Base-by-base conservation (phyloP, 2,797 vertebrate species). In the Gadopsis bispinosus region DNA sequence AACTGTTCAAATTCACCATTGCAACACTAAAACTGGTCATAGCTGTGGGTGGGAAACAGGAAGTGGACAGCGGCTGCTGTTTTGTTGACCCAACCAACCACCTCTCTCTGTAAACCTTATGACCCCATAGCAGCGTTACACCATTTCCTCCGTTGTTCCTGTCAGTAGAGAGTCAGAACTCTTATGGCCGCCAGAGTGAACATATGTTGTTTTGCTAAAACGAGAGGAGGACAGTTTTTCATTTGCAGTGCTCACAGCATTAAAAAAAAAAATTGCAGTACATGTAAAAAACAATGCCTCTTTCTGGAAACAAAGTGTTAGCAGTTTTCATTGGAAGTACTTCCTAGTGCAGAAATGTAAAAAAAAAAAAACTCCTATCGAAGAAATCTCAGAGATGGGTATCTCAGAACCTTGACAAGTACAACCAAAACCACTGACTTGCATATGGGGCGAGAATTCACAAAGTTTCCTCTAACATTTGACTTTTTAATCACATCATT, bases 401-500 rank as follows among this genome's bases (percentile, higher is more conserved):
- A 56, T 68, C 4, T 61, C 43, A 26, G 16, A 69, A 22, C 14
- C 39, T 16, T 22, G 9, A 26, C 6, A 39, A 79, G 5, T 19
- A 16, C 33, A 61, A 16, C 69, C 8, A 33, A 35, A 60, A 45
- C 51, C 1, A 12, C 0, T 20, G 11, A 70, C 70, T 31, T 63
- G 60, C 73, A 66, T 20, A 35, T 16, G 55, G 50, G 62, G 4
- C 7, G 8, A 50, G 8, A 55, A 55, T 31, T 77, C 29, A 33
- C 10, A 63, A 1, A 31, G 33, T 53, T 48, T 6, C 17, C 1
- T 35, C 5, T 12, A 6, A 29, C 12, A 13, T 77, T 55, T 69
- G 5, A 73, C 45, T 58, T 67, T 63, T 55, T 58, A 35, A 61
- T 60, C 20, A 20, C 54, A 45, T 79, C 37, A 76, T 73, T 83